phyloP scores from a whole-genome alignment of 1,140 invertebrate genomes.

The Meteorus sp. region DNA sequence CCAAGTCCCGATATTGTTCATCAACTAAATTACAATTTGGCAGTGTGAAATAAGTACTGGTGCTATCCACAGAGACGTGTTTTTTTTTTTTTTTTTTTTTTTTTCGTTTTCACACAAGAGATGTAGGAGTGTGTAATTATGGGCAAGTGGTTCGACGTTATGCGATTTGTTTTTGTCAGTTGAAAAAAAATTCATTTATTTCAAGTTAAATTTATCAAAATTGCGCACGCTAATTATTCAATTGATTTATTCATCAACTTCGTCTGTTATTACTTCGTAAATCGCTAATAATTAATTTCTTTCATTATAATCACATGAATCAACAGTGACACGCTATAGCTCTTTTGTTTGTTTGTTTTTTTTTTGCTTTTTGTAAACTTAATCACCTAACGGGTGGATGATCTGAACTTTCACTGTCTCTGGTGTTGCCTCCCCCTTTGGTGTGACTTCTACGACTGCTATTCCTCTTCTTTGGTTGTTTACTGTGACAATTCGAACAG shows the following conservation, averaged over 20 bases:
- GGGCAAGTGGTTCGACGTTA: too few relatives aligned
- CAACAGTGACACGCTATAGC: conserved; percentile 31
- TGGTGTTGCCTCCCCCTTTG: conserved; percentile 47
- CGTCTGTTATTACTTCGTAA: background rate
- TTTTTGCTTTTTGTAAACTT: conserved; percentile 30
- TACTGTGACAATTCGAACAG: conserved; percentile 77
- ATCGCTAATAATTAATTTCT: background rate
- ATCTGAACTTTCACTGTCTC: conserved; percentile 63
- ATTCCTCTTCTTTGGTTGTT: conserved; percentile 75
- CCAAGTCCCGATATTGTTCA: too few relatives aligned
- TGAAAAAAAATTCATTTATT: conserved; percentile 33
- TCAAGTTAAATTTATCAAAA: conserved; percentile 36
- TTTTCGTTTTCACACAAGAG: conserved; percentile 7
- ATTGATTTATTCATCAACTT: conserved; percentile 21
- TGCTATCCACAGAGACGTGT: background rate
- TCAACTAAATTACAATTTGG: too few relatives aligned
- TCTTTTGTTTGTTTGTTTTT: conserved; percentile 47
- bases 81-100: too few relatives aligned
- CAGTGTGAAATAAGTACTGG: too few relatives aligned
- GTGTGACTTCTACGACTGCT: conserved; percentile 60
- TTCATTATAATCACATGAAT: conserved; percentile 4
- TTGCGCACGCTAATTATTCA: conserved; percentile 35
- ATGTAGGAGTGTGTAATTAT: conserved; percentile 28
- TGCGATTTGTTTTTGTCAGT: background rate
- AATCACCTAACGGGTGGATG: conserved; percentile 65